phyloP scores from a whole-genome alignment of 2,113 vertebrate species.

The Hypocryptadius cinnamomeus region DNA sequence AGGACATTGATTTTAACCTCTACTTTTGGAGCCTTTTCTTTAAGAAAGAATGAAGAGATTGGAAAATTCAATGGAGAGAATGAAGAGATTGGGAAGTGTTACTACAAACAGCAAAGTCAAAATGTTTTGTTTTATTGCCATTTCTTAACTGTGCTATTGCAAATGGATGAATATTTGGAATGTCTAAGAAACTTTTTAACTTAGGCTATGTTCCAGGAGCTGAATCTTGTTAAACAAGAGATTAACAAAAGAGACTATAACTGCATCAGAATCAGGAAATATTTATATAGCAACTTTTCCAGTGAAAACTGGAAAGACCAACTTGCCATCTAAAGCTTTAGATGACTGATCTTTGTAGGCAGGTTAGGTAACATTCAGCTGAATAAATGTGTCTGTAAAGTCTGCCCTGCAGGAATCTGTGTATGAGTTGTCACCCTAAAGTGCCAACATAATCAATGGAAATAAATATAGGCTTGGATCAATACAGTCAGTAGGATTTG shows the following conservation, averaged over 20 bases:
- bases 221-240: not conserved
- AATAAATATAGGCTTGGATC: not conserved
- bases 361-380: not conserved
- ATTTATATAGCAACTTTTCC: not conserved
- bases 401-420: not conserved
- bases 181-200: not conserved
- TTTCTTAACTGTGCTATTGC: not conserved
- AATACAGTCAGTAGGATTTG: not conserved
- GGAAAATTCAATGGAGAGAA: no score
- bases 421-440: not conserved
- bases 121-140: not conserved
- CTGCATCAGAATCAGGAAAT: not conserved
- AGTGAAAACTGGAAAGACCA: not conserved
- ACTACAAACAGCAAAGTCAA: not conserved
- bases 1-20: slow-evolving; percentile 58
- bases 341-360: not conserved
- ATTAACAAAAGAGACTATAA: not conserved
- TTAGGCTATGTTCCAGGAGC: not conserved
- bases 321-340: not conserved
- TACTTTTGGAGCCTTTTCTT: not conserved
- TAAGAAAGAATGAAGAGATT: not conserved
- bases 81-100: not conserved
- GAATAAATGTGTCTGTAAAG: not conserved
- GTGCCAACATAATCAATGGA: not conserved
- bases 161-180: slow-evolving; percentile 37